These are phyloP conservation scores for Bovichtus diacanthus DNA, from an alignment of 2,797 vertebrate species.

Conservation along the genomic window DNA sequence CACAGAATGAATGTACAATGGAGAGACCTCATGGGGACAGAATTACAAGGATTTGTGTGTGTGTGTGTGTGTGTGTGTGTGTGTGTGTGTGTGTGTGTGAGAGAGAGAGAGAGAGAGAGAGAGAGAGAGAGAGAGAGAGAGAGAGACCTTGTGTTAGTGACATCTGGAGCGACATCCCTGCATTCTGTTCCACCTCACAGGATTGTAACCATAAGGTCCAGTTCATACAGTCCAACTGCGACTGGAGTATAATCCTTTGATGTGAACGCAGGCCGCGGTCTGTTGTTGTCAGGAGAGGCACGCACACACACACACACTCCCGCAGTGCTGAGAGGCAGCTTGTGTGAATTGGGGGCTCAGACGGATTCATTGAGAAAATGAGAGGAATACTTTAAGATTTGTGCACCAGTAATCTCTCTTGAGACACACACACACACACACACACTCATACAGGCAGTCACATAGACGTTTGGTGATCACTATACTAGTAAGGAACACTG, in stretches of 20 bases:
- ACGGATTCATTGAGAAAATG: slow-evolving; percentile 12
- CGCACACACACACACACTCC: background rate
- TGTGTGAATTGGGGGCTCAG: slow-evolving; percentile 17
- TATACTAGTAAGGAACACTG: background rate
- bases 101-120: background rate
- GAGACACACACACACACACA: background rate
- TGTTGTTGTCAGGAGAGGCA: background rate
- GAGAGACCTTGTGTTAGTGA: background rate
- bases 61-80: background rate
- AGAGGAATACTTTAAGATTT: slow-evolving; percentile 9
- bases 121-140: background rate
- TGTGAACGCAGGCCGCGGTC: slow-evolving; percentile 3
- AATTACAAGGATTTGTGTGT: background rate
- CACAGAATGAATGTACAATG: background rate
- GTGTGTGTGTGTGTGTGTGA: background rate
- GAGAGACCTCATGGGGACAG: background rate
- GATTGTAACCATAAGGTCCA: slow-evolving; percentile 5
- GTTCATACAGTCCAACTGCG: slow-evolving; percentile 14
- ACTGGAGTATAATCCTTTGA: slow-evolving; percentile 29
- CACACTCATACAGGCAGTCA: background rate
- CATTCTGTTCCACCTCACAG: slow-evolving; percentile 10
- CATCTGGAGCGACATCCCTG: background rate
- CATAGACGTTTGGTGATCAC: background rate
- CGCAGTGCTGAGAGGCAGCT: slow-evolving; percentile 6
- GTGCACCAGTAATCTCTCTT: slow-evolving; percentile 14